Evolutionary conservation across 1,140 invertebrate genomes (phyloP), one percentile per base, ranked within the genome.

Genomic region (Gryon sp.): DNA sequence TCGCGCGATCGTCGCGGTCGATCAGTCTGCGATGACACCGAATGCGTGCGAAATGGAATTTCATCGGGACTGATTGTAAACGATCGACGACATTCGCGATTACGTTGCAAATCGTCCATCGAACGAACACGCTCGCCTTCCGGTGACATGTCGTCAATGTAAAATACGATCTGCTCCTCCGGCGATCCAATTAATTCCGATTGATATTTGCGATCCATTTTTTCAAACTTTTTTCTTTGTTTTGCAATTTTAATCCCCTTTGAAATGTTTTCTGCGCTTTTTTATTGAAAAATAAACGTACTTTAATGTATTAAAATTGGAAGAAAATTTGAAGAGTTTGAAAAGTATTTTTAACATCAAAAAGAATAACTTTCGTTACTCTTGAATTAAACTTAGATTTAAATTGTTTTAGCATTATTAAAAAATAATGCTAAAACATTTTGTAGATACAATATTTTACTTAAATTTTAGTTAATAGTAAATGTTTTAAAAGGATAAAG

Each of bases 141-240:
- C 7, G 72, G 14, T 12, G 82, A 62, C 53, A 78, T 36, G 14
- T 84, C 81, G 6, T 87, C 81, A 63, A 82, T 78, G 57, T 82
- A 83, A 40, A 84, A 83, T 9, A 86, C 81, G 14, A 78, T 80
- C 18, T 79, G 76, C 5, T 87, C 84, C 24, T 81, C 78, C 9
- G 78, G 76, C 1, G 73, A 77, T 4, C 46, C 46, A 4, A 73
- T 15, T 60, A 53, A 52, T 22, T 69, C 68, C 26, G 46, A 32
- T 15, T 24, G 34, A 34, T 59, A 68, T 8, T 45, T 28, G 7
- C 30, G 50, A 32, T 76, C 66, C 80, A 80, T 78, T 32, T 40
- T 43, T 57, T 36, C 11, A n/a, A n/a, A n/a, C n/a, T n/a, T n/a
- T 28, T 53, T 52, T 26, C 12, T 20, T 36, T 40, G 11, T 24